Conservation (phyloP, 1,140 invertebrate species). For the Ctenoplectra terminalis region DNA sequence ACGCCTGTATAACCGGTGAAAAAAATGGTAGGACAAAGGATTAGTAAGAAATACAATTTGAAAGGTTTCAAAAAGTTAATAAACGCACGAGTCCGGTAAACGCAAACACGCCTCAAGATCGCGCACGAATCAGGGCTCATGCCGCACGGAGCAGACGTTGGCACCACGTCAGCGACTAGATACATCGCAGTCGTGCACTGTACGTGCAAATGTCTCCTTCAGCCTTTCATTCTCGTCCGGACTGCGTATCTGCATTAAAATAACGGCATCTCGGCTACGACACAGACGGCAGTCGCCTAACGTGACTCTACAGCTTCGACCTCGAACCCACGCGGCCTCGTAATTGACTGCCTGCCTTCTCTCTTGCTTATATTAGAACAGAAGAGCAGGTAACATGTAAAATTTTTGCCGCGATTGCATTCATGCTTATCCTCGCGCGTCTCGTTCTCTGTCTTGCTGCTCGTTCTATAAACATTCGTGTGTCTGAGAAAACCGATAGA, state of each 20-base stretch:
- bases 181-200: constrained; percentile 36
- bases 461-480: background rate
- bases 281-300: constrained; percentile 63
- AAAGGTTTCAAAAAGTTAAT: too few species aligned
- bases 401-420: constrained; percentile 52
- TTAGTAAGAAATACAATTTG: too few species aligned
- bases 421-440: constrained; percentile 6
- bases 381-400: constrained; percentile 34
- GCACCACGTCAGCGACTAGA: constrained; percentile 11
- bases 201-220: constrained; percentile 63
- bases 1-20: too few species aligned
- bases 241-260: constrained; percentile 67
- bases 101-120: background rate
- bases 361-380: constrained; percentile 45
- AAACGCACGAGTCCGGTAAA: background rate
- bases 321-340: constrained; percentile 67
- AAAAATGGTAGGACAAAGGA: too few species aligned
- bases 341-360: constrained; percentile 40
- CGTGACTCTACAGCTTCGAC: constrained; percentile 68
- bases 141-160: constrained; percentile 1
- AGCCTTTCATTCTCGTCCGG: constrained; percentile 69
- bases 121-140: background rate
- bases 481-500: background rate
- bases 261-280: constrained; percentile 70
- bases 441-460: background rate